These are phyloP conservation scores for Allacma fusca DNA, from an alignment of 2,888 invertebrate species.

Conservation along the genomic window DNA sequence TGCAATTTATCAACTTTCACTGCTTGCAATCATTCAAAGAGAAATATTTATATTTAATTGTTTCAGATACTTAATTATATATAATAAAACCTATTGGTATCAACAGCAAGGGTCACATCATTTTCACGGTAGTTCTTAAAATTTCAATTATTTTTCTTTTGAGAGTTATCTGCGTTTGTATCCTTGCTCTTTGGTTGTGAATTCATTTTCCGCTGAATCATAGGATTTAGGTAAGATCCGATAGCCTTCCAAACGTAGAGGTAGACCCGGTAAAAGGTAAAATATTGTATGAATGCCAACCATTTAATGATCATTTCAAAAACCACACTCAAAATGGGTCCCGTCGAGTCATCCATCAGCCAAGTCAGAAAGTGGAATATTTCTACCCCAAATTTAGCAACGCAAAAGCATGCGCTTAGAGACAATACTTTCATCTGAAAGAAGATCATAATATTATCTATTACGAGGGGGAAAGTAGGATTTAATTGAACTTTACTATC, in stretches of 20 bases:
- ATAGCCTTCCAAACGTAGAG: conserved; percentile 16
- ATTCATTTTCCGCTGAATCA: not conserved
- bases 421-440: not conserved
- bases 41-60: no score
- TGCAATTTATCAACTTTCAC: no score
- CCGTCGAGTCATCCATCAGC: not conserved
- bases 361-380: not conserved
- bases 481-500: no score
- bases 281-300: conserved; percentile 27
- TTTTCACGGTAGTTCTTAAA: no score
- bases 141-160: no score
- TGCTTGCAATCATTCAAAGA: no score
- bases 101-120: no score
- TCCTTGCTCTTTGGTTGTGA: no score
- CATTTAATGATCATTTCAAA: conserved; percentile 6
- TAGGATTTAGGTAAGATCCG: not conserved
- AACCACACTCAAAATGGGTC: not conserved
- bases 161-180: no score
- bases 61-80: no score
- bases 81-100: no score
- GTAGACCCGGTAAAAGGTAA: conserved; percentile 34
- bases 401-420: not conserved
- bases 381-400: not conserved
- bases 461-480: no score
- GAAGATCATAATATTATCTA: not conserved